These are phyloP conservation scores for Brassicogethes aeneus DNA, from an alignment of 2,888 invertebrate genomes.

Conservation along the genomic window DNA sequence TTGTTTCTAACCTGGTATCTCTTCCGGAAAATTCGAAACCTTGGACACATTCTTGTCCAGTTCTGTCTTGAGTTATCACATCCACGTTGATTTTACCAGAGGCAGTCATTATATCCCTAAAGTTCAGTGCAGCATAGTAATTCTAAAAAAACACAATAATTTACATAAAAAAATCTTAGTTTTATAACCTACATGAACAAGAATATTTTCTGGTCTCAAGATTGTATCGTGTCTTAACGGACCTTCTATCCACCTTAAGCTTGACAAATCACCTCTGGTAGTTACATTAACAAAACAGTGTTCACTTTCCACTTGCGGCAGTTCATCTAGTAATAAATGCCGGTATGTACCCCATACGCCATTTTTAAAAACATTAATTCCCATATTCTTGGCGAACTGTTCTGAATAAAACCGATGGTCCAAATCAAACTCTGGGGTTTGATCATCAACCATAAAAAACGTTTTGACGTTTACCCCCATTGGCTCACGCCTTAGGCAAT, in stretches of 20 bases:
- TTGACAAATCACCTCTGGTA: constrained; percentile 78
- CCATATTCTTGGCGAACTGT: constrained; percentile 64
- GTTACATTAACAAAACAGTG: constrained; percentile 72
- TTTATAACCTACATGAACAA: constrained; percentile 14
- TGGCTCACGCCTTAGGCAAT: constrained; percentile 57
- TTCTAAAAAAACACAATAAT: constrained; percentile 10
- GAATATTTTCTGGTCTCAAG: constrained; percentile 27
- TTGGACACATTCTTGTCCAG: constrained; percentile 55
- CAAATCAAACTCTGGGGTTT: constrained; percentile 57
- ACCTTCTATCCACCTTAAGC: constrained; percentile 77
- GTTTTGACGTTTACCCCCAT: constrained; percentile 38
- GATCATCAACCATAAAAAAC: constrained; percentile 50
- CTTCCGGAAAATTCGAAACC: constrained; percentile 63
- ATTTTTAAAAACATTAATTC: constrained; percentile 66
- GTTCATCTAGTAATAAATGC: constrained; percentile 59
- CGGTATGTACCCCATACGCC: constrained; percentile 60
- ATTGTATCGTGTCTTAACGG: constrained; percentile 28
- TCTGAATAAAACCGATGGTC: constrained; percentile 46
- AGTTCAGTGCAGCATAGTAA: constrained; percentile 10
- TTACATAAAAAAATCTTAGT: neutral
- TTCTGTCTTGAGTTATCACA: constrained; percentile 59
- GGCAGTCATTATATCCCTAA: constrained; percentile 11
- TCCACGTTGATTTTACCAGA: constrained; percentile 83
- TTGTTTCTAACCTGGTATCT: constrained; percentile 41
- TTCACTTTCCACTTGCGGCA: constrained; percentile 41